Evolutionary conservation across 2,888 invertebrate species (phyloP), one percentile per base, ranked within the genome.

Genomic region (Pollenia griseotomentosa): DNA sequence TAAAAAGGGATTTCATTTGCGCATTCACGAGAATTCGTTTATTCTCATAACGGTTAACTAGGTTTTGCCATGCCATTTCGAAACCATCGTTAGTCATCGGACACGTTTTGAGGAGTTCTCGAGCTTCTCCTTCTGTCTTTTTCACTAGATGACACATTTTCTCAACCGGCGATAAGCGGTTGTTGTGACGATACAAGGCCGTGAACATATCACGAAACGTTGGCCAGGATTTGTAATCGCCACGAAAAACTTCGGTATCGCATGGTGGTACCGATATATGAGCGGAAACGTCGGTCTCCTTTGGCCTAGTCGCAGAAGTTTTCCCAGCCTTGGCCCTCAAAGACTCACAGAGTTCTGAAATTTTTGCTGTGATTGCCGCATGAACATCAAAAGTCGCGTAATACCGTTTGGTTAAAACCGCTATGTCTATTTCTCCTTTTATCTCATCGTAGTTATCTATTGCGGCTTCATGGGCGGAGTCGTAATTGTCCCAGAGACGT

Each of bases 161-260:
- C 16, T 53, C 44, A 2, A 61, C 63, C 12, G 57, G 68, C 7
- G 53, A 66, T 16, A 77, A 23, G 23, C 23, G 23, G 3, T 23
- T 23, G 23, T 23, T 23, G 1, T 23, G 23, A 3, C 23, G 23
- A 23, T 23, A 23, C 23, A 23, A 23, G 23, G 71, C 63, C 16
- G 71, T 71, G 53, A 71, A 63, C 71, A 59, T 71, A 33, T 81
- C 73, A 12, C 65, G 59, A 12, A 80, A 80, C 7, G 79, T 70
- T 16, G 53, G 33, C 51, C 23, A 65, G n/a, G 57, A 44, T 63
- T 78, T 12, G n/a, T 73, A 70, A 14, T 68, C 46, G 33, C 44
- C 48, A 53, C 59, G 19, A 42, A 75, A 65, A 23, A 71, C 57
- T 19, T 73, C 81, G 0, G 65, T 73, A 40, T 81, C 81, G n/a